Conservation (phyloP, 2,113 vertebrate species). For the Loxodonta africana region DNA sequence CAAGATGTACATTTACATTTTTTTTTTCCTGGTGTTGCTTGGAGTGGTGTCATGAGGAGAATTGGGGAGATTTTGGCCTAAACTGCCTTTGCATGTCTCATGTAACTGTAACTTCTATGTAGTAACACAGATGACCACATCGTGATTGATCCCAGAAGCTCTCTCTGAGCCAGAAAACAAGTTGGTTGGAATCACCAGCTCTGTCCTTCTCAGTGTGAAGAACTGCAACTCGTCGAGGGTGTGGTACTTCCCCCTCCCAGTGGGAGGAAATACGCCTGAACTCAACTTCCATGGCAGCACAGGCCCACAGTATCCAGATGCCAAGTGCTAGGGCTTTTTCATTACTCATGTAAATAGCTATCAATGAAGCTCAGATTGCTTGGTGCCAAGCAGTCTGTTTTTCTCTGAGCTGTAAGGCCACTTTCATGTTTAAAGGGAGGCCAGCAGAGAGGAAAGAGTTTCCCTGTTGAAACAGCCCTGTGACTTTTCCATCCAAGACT, state of each 20-base stretch:
- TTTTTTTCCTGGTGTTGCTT: not conserved
- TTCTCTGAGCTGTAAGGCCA: not conserved
- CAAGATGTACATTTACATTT: not conserved
- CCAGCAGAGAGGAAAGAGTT: not conserved
- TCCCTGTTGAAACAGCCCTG: not conserved
- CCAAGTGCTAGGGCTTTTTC: not conserved
- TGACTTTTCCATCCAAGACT: not conserved
- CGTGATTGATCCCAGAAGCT: fast-evolving
- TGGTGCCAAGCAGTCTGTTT: not conserved
- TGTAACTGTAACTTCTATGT: not conserved
- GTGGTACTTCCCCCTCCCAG: not conserved
- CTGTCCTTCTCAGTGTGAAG: not conserved
- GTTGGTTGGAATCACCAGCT: not conserved
- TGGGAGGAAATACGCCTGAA: not conserved
- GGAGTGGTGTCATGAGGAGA: not conserved
- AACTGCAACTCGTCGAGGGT: not conserved
- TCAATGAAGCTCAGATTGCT: not conserved
- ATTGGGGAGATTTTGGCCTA: not conserved
- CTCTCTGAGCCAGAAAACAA: not conserved
- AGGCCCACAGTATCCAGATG: not conserved
- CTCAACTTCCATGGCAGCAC: not conserved
- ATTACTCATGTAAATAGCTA: not conserved
- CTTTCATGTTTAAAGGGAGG: not conserved
- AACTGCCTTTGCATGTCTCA: not conserved
- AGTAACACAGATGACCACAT: not conserved